Percentiles rank a stretch among this genome's conserved stretches.
Conservation (phyloP, 2,888 invertebrate species). For the Orthosia cruda region DNA sequence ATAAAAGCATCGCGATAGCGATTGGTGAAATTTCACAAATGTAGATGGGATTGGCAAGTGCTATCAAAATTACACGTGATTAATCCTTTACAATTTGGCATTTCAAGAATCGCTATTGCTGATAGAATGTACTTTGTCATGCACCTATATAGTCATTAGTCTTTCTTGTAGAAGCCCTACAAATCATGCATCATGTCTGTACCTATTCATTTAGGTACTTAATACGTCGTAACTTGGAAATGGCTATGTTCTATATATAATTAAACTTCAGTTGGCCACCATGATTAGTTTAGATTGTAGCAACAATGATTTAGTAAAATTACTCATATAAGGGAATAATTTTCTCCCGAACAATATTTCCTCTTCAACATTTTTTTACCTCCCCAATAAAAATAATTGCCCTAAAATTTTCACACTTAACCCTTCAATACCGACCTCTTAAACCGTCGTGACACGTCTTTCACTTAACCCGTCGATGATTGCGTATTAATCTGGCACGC, state of each 20-base stretch:
- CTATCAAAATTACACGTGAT: too few relatives aligned
- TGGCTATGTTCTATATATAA: neutral
- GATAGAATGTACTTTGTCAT: too few relatives aligned
- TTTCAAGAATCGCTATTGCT: too few relatives aligned
- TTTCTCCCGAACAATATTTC: neutral
- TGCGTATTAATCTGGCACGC: slow-evolving; percentile 64
- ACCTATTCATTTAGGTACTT: too few relatives aligned
- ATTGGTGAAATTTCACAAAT: too few relatives aligned
- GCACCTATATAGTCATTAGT: too few relatives aligned
- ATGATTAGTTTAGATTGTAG: neutral
- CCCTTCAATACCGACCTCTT: slow-evolving; percentile 8
- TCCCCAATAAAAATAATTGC: slow-evolving; percentile 9
- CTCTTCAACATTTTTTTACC: too few relatives aligned
- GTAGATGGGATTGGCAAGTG: too few relatives aligned
- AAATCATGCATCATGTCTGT: too few relatives aligned
- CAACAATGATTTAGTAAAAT: neutral
- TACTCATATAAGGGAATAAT: neutral
- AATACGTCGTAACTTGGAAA: neutral
- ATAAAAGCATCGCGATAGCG: too few relatives aligned
- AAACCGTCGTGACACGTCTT: slow-evolving; percentile 32
- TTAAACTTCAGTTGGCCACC: neutral
- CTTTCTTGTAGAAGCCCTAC: too few relatives aligned
- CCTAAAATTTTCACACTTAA: slow-evolving; percentile 18
- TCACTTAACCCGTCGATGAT: slow-evolving; percentile 60
- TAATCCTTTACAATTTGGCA: too few relatives aligned